Evolutionary conservation across 2,888 invertebrate genomes (phyloP), one percentile per base, ranked within the genome.

Genomic region (Melanotus villosus): DNA sequence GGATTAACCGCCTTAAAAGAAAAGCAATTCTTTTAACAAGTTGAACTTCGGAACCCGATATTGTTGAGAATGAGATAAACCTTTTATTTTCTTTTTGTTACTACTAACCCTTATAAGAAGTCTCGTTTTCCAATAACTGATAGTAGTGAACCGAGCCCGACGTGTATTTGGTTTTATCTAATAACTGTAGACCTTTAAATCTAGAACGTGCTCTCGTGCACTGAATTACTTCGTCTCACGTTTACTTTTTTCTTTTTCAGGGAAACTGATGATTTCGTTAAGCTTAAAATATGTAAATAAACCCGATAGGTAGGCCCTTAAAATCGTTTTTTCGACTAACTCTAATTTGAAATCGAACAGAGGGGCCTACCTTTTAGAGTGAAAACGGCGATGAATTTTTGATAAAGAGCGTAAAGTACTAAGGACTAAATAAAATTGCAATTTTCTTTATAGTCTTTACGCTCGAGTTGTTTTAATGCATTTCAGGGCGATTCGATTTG

Each of bases 51-150:
- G 23, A 67, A 56, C 36, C 32, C 54, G 60, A 67, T 62, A 67
- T 67, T 67, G 62, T 59, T 41, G 52, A 54, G 56, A 62, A 62
- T 14, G 60, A 67, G 45, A 60, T 60, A 67, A 67, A 62, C 62
- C 54, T 62, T 67, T 67, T 67, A 60, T 62, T 67, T 56, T 62
- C 67, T 47, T 67, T 62, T 50, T 66, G 66, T 52, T 66, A 38
- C 59, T 30, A 18, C 12, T 18, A 32, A 32, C 45, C 30, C 50
- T 26, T 26, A 30, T 23, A 50, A 36, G 47, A 38, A 26, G 34
- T 62, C 47, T 9, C 50, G 41, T 47, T 62, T 34, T n/a, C 34
- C 36, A 47, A 47, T 62, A 62, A 62, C 47, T 47, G 62, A 62
- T 50, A 62, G 47, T 47, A 62, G 32, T 32, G 43, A 45, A 47